phyloP scores from a whole-genome alignment of 2,797 vertebrate species.

The Eulemur rubriventer region DNA sequence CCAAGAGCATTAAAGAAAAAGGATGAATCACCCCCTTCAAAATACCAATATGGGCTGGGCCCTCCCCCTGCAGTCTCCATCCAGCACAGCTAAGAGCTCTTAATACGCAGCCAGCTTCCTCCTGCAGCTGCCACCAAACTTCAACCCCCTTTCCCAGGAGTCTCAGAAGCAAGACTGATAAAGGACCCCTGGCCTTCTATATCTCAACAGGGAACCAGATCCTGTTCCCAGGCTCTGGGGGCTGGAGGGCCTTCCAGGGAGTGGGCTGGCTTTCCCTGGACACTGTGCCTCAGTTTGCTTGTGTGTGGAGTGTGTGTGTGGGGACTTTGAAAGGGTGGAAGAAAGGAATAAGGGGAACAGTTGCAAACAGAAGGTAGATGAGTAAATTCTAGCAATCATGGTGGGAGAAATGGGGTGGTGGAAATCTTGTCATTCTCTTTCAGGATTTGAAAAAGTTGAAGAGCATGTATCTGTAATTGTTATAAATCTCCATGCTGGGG shows the following conservation, averaged over 20 bases:
- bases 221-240: conserved; percentile 62
- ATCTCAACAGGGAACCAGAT: conserved; percentile 71
- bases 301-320: neutral
- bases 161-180: conserved; percentile 76
- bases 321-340: neutral
- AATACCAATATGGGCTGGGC: conserved; percentile 74
- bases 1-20: conserved; percentile 79
- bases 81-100: conserved; percentile 72
- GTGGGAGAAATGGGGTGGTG: neutral
- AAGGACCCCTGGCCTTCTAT: conserved; percentile 70
- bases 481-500: neutral
- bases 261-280: conserved; percentile 47
- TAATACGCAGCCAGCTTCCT: conserved; percentile 71
- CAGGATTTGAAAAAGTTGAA: neutral
- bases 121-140: conserved; percentile 78
- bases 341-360: neutral
- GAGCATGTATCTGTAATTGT: neutral
- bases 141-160: conserved; percentile 79
- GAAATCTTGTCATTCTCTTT: neutral
- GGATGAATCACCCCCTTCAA: conserved; percentile 80
- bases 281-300: conserved; percentile 31
- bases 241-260: conserved; percentile 7
- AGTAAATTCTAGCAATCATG: neutral
- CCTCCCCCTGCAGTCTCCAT: conserved; percentile 64
- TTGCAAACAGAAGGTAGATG: neutral